Base-by-base conservation (phyloP, 2,113 vertebrate genomes). In the Dipodomys stephensi region DNA sequence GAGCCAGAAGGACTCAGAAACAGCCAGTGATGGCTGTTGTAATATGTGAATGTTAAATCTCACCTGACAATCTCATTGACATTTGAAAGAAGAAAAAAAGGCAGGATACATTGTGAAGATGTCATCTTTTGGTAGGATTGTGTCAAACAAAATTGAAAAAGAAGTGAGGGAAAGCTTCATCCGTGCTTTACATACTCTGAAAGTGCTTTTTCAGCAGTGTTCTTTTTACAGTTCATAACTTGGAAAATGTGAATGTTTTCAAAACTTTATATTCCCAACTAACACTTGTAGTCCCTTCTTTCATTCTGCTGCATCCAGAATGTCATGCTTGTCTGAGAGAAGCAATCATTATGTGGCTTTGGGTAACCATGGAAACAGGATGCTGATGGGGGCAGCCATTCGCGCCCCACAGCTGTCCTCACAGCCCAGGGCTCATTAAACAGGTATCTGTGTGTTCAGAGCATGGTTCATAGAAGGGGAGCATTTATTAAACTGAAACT, bases 321-420 rank as follows among this genome's bases (percentile, higher is more conserved):
- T 67, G 30, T 23, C 71, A 2, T 6, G 4, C 49, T 57, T 84
- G 13, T 73, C 89, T 80, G 4, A 25, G 60, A 87, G 92, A 87
- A 18, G 67, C 46, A 81, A 69, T 57, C 7, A 12, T 0, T 53
- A 20, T 71, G 30, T 77, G 23, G 19, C 67, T 76, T 8, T 7
- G 0, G 22, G 92, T 96, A 68, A 80, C 94, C 88, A 72, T 95
- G 85, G 95, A 60, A 95, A 96, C 87, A 44, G 74, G 15, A 23
- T 3, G 62, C 20, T 64, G 62, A 57, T 60, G 22, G 44, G 4
- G 57, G 11, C 81, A 28, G 39, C 20, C 28, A 60, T 62, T 30
- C 84, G 12, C 46, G 62, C 64, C 83, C 87, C 93, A 30, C 32
- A 76, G 92, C 90, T 83, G 27, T 13, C 11, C 57, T 49, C 72